Conservation (phyloP, 2,113 vertebrate genomes). For the Dissostichus mawsoni region DNA sequence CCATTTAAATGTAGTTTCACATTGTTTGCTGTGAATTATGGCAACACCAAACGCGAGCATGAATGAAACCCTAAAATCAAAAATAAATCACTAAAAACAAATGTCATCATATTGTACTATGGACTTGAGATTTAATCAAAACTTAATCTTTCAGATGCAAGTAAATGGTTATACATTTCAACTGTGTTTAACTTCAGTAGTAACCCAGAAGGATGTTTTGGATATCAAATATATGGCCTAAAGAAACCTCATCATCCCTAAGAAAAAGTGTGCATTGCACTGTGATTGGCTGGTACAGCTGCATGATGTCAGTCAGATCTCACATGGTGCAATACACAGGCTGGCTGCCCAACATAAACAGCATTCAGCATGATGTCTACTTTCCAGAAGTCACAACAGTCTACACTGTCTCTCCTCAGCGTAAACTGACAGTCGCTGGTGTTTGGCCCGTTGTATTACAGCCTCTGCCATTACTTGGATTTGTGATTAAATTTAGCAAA, state of each 20-base stretch:
- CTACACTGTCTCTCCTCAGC: not conserved
- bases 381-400: slow-evolving; percentile 21
- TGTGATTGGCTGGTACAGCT: slow-evolving; percentile 28
- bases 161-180: not conserved
- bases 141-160: not conserved
- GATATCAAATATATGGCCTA: not conserved
- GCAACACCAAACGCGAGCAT: not conserved
- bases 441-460: slow-evolving; percentile 50
- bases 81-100: too few relatives aligned
- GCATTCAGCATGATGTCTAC: slow-evolving; percentile 3
- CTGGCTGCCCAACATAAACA: not conserved
- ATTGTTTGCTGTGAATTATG: not conserved
- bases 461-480: slow-evolving; percentile 72
- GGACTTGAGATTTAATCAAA: not conserved
- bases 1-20: slow-evolving; percentile 1
- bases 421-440: slow-evolving; percentile 45
- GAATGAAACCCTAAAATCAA: not conserved
- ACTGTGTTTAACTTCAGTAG: not conserved
- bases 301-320: slow-evolving; percentile 30
- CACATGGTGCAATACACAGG: slow-evolving; percentile 20
- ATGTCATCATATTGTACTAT: not conserved
- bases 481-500: slow-evolving; percentile 85
- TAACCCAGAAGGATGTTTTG: not conserved
- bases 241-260: slow-evolving; percentile 6
- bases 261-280: not conserved